These are phyloP conservation scores for Malurus alboscapulatus DNA, from an alignment of 2,113 vertebrate species.

Conservation along the genomic window DNA sequence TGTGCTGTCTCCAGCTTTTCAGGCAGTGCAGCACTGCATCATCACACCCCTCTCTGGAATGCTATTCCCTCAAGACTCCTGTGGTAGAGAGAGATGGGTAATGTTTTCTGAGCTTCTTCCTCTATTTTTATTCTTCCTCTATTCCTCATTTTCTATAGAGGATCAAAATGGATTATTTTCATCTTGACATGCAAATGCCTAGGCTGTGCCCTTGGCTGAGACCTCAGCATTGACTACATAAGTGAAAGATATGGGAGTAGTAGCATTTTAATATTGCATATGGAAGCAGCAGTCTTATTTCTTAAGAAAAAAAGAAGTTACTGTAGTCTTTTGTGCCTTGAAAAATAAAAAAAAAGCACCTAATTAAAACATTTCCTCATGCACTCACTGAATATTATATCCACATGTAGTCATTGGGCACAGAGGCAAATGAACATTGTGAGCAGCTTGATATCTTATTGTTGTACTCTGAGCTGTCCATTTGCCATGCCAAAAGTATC, in stretches of 20 bases:
- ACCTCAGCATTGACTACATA: constrained; percentile 31
- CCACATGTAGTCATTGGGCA: neutral
- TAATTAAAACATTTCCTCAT: constrained; percentile 14
- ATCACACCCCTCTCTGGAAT: constrained; percentile 40
- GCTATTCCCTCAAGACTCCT: constrained; percentile 39
- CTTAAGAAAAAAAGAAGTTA: neutral
- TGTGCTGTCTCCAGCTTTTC: constrained; percentile 29
- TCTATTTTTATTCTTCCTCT: constrained; percentile 24
- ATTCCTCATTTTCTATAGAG: constrained; percentile 35
- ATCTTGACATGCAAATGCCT: constrained; percentile 63
- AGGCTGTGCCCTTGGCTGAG: constrained; percentile 47
- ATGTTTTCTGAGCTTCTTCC: constrained; percentile 58
- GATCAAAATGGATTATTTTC: constrained; percentile 66
- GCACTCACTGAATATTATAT: neutral
- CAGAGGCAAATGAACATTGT: neutral
- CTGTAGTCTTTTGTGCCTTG: neutral
- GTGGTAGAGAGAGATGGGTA: constrained; percentile 32
- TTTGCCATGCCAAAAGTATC: neutral
- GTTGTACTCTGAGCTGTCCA: neutral
- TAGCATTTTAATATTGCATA: neutral
- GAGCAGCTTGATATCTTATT: neutral
- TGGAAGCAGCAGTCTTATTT: neutral
- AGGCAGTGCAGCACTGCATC: neutral
- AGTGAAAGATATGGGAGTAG: neutral
- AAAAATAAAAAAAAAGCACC: neutral